These are phyloP conservation scores for Lasius fuliginosus DNA, from an alignment of 2,888 invertebrate genomes.

Conservation along the genomic window DNA sequence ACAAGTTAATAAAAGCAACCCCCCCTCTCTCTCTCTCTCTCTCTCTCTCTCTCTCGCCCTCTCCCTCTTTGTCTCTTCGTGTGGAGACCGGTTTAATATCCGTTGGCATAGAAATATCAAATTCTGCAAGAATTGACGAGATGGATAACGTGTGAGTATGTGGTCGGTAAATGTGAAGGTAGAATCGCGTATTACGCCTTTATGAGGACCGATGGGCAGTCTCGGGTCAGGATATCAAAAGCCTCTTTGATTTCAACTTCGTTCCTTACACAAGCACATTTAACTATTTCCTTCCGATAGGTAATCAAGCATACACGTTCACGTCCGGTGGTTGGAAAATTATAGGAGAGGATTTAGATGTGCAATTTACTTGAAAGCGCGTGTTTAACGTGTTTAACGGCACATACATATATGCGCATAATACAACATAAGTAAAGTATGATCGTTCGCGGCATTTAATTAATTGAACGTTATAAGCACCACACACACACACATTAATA, in stretches of 20 bases:
- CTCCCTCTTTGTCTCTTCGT: background rate
- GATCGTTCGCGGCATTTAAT: background rate
- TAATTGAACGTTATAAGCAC: conserved; percentile 1
- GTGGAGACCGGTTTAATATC: conserved; percentile 63
- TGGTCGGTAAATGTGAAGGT: conserved; percentile 62
- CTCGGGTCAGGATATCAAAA: conserved; percentile 67
- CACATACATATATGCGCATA: background rate
- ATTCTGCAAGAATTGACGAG: conserved; percentile 28
- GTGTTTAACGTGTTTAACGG: background rate
- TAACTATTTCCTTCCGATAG: conserved; percentile 37
- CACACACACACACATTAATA: background rate
- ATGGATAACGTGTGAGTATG: conserved; percentile 42
- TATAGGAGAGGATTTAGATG: background rate
- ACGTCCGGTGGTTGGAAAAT: conserved; percentile 38
- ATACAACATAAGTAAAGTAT: background rate
- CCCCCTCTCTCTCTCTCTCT: too few relatives aligned
- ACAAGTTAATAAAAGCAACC: conserved; percentile 50
- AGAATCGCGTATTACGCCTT: conserved; percentile 53
- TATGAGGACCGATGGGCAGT: conserved; percentile 61
- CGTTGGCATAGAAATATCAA: conserved; percentile 62
- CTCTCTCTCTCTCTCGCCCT: background rate
- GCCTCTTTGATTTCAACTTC: conserved; percentile 63
- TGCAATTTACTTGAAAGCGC: conserved; percentile 23
- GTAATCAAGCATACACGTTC: conserved; percentile 36
- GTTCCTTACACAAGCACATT: conserved; percentile 28